Percentiles rank a stretch among this genome's conserved stretches.
phyloP scores from a whole-genome alignment of 2,113 vertebrate species.

The Platysteira castanea region DNA sequence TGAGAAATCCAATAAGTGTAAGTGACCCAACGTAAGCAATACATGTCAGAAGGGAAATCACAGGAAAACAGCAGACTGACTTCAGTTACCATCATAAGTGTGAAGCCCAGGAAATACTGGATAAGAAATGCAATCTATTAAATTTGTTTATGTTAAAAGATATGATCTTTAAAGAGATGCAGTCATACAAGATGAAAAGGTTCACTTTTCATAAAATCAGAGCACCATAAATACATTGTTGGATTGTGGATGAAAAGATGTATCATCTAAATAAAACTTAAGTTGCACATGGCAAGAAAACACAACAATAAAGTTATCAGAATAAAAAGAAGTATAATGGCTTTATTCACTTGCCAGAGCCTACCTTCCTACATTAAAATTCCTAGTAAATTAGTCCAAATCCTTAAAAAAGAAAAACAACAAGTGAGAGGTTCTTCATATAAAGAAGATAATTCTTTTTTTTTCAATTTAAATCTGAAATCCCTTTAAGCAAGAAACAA shows the following conservation, averaged over 20 bases:
- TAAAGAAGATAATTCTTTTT: neutral
- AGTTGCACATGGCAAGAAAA: neutral
- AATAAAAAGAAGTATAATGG: neutral
- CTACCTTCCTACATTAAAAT: neutral
- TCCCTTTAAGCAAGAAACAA: neutral
- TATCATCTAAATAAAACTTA: neutral
- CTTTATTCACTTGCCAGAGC: neutral
- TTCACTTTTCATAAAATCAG: neutral
- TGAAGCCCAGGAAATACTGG: neutral
- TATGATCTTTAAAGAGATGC: neutral
- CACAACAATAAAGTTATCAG: neutral
- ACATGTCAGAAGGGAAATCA: neutral
- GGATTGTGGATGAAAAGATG: neutral
- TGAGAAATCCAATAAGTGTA: neutral
- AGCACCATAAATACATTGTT: neutral
- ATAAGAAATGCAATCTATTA: neutral
- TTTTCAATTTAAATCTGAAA: neutral
- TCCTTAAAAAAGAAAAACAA: neutral
- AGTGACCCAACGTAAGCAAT: fast-evolving
- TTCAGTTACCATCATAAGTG: neutral
- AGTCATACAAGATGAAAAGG: neutral
- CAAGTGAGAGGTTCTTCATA: neutral
- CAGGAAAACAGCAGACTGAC: neutral
- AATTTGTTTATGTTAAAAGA: neutral
- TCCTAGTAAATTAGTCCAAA: neutral